These are phyloP conservation scores for Sphecodes monilicornis DNA, from an alignment of 2,888 invertebrate genomes.

Conservation along the genomic window DNA sequence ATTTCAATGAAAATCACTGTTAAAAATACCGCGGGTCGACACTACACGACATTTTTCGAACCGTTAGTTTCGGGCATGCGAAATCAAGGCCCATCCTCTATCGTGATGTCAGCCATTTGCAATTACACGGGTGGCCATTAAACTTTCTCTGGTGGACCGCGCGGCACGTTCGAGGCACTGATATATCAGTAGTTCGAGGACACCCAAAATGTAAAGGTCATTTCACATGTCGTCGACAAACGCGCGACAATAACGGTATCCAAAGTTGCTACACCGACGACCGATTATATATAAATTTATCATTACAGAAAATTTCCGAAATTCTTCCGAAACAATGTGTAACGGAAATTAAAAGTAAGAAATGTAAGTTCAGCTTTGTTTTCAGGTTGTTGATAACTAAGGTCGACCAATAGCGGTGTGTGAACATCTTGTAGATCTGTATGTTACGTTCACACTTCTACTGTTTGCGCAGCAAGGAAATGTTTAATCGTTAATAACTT, in stretches of 20 bases:
- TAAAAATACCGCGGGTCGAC: conserved; percentile 52
- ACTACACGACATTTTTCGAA: conserved; percentile 48
- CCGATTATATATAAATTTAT: background rate
- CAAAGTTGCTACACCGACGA: background rate
- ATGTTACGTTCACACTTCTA: background rate
- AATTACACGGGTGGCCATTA: conserved; percentile 64
- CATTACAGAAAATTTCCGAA: background rate
- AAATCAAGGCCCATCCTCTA: conserved; percentile 66
- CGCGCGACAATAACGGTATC: background rate
- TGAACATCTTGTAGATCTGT: background rate
- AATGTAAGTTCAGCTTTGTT: background rate
- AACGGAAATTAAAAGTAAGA: background rate
- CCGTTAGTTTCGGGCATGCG: conserved; percentile 50
- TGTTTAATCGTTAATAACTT: background rate
- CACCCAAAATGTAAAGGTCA: background rate
- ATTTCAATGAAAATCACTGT: conserved; percentile 37
- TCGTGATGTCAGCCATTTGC: conserved; percentile 78
- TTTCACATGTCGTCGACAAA: conserved; percentile 16
- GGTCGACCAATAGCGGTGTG: background rate
- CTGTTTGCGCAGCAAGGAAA: background rate
- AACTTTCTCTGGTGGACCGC: conserved; percentile 45
- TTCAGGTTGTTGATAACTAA: background rate
- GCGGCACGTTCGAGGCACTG: conserved; percentile 6
- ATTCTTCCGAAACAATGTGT: background rate
- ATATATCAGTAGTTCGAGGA: no score